These are phyloP conservation scores for Pygoscelis antarcticus DNA, from an alignment of 2,113 vertebrate genomes.

Conservation along the genomic window DNA sequence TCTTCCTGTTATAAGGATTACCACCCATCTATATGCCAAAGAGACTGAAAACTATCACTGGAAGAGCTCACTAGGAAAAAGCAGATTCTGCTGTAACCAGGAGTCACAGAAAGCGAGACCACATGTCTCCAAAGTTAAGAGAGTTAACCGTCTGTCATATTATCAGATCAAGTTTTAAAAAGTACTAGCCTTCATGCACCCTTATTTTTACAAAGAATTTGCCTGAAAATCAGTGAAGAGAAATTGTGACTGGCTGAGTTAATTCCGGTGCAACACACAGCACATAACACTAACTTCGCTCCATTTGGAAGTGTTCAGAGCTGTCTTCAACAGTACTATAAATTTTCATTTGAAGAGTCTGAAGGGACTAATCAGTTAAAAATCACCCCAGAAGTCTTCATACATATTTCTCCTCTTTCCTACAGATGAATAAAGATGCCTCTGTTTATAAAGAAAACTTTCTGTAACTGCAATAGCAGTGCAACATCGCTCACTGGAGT, in stretches of 20 bases:
- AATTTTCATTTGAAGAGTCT: neutral
- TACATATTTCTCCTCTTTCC: neutral
- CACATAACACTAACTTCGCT: neutral
- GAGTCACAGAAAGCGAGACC: neutral
- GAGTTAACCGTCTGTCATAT: neutral
- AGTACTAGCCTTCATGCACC: neutral
- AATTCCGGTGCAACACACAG: neutral
- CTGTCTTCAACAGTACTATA: neutral
- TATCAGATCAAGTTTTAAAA: neutral
- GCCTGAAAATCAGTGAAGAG: neutral
- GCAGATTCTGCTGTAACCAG: neutral
- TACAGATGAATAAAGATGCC: neutral
- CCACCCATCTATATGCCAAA: accelerated
- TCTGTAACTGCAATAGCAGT: neutral
- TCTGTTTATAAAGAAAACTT: neutral
- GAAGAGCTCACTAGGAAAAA: neutral
- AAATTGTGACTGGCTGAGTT: neutral
- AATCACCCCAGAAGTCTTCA: neutral
- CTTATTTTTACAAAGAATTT: neutral
- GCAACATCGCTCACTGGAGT: neutral
- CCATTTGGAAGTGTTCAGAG: neutral
- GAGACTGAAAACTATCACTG: neutral
- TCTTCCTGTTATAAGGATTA: neutral
- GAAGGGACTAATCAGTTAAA: neutral
- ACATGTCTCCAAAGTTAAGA: neutral